Evolutionary conservation across 2,888 invertebrate species (phyloP).

Genomic region (Megamerina dolium): DNA sequence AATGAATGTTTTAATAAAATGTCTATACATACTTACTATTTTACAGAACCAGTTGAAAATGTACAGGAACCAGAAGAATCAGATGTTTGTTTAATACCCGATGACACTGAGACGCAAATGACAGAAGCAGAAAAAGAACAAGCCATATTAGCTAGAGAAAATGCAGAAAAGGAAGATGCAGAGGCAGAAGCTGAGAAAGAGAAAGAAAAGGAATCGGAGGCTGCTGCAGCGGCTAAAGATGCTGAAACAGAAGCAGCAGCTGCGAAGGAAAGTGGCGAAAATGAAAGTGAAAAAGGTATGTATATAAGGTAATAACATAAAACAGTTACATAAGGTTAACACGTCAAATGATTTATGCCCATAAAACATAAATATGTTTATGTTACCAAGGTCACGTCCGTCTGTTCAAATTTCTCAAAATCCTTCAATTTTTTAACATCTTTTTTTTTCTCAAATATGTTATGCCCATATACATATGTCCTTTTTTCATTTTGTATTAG

Average conservation of each 20-base stretch:
- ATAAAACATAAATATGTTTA: no score
- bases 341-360: no score
- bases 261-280: conserved; percentile 17
- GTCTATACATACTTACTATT: not conserved
- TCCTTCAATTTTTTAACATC: not conserved
- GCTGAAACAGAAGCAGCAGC: conserved; percentile 3
- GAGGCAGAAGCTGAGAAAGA: conserved; percentile 20
- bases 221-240: conserved; percentile 22
- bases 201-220: conserved; percentile 20
- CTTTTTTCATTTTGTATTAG: conserved; percentile 22
- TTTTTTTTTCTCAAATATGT: not conserved
- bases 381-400: no score
- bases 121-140: conserved; percentile 63
- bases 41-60: conserved; percentile 51
- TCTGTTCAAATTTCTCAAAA: not conserved
- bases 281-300: conserved; percentile 5
- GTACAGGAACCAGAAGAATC: conserved; percentile 55
- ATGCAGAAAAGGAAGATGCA: conserved; percentile 42
- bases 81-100: conserved; percentile 63
- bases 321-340: not conserved
- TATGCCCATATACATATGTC: conserved; percentile 7
- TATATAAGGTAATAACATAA: not conserved
- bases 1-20: not conserved
- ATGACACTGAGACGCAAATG: conserved; percentile 59
- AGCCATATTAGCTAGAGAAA: conserved; percentile 49